Conservation (phyloP, 1,140 invertebrate genomes). For the Gryllus bimaculatus region DNA sequence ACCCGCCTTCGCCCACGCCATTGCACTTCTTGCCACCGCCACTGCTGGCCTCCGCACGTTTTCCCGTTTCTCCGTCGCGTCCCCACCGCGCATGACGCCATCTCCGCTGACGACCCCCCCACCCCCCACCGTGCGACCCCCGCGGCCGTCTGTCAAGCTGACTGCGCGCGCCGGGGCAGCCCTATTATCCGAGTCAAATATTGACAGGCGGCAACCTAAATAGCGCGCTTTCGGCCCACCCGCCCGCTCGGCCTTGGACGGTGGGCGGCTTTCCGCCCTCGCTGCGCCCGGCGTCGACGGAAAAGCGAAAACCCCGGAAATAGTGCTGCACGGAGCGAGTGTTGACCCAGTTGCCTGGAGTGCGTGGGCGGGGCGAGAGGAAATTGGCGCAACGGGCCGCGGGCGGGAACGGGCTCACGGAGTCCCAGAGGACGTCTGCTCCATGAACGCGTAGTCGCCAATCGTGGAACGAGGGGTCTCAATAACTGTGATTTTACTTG, state of each 20-base stretch:
- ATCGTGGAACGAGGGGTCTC: no score
- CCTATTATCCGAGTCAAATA: not conserved
- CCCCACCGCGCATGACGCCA: not conserved
- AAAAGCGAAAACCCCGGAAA: not conserved
- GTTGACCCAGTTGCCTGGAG: not conserved
- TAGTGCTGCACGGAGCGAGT: not conserved
- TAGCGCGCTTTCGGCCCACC: not conserved
- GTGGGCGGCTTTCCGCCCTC: not conserved
- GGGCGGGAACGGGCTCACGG: no score
- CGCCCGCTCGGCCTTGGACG: not conserved
- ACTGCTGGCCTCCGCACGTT: not conserved
- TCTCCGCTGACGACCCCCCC: no score
- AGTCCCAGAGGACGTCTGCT: no score
- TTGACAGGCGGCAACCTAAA: not conserved
- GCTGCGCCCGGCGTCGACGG: not conserved
- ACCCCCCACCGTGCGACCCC: no score
- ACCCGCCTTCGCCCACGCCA: not conserved
- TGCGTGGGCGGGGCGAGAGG: no score
- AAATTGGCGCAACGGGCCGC: no score
- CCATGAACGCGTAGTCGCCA: no score
- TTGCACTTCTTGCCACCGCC: not conserved
- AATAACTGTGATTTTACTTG: no score
- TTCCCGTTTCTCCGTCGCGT: constrained; percentile 11
- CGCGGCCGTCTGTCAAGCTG: not conserved
- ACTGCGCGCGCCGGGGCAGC: not conserved